Base-by-base conservation (phyloP, 2,797 vertebrate species). In the Gymnothorax reevesii region DNA sequence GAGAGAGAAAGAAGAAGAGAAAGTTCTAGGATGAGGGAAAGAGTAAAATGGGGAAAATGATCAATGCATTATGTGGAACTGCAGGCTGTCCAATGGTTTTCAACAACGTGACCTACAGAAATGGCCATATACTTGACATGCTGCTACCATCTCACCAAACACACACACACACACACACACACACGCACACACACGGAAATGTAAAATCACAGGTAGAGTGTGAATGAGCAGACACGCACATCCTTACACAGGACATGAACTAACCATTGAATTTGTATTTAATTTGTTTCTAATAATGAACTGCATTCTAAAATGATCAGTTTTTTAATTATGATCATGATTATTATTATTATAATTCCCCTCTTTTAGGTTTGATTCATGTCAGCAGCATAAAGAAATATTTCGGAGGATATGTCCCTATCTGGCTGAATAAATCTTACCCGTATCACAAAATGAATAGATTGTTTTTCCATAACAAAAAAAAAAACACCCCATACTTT, bases 61-160 rank as follows among this genome's bases (percentile, higher is more conserved):
- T 1, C 33, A 42, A 42, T 42, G 2, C 2, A 42, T 1, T 42
- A 42, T 42, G 33, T 42, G 1, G 2, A 42, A 42, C 33, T 71
- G 73, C 86, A 75, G 80, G 85, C 88, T 88, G 88, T 85, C 89
- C 79, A 80, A 71, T 89, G 64, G 66, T 86, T 88, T 91, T 85
- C 85, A 92, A 88, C 86, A 83, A 71, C 88, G 91, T 90, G 84
- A 87, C 79, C 55, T 83, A 73, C 42, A 73, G 60, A 84, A 54
- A 25, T 57, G 57, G 20, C 12, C 62, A 73, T 64, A 83, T 73
- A 62, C 59, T 27, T 66, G 84, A 60, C 49, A 85, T 62, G 83
- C 57, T 27, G 73, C 82, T 33, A 54, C 27, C 15, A 22, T 52
- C 17, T n/a, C 69, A 86, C 87, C 89, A 83, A 89, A 83, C 83